phyloP scores from a whole-genome alignment of 2,113 vertebrate genomes.

The Prionailurus bengalensis region DNA sequence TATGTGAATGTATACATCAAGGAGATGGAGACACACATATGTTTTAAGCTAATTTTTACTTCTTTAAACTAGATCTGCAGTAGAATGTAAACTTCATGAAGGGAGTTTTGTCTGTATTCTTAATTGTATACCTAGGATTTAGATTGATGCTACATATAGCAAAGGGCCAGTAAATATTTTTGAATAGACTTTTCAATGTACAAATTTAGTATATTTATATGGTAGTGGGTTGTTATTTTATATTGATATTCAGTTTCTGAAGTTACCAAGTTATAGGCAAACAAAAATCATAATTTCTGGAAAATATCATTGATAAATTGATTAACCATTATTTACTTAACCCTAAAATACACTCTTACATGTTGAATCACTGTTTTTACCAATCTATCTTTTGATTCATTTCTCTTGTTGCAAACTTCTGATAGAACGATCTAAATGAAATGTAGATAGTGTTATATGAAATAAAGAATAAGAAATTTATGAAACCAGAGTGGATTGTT shows the following conservation, averaged over 20 bases:
- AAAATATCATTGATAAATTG: neutral
- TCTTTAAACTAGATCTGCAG: neutral
- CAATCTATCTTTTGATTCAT: neutral
- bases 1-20: neutral
- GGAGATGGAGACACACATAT: neutral
- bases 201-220: neutral
- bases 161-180: neutral
- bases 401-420: neutral
- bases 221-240: neutral
- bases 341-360: neutral
- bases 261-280: neutral
- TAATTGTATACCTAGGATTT: neutral
- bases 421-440: neutral
- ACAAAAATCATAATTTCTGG: neutral
- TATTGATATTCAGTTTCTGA: neutral
- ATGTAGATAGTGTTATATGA: neutral
- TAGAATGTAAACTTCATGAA: neutral
- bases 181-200: neutral
- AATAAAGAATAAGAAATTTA: neutral
- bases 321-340: neutral
- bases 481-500: neutral
- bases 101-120: neutral
- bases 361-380: neutral
- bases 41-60: neutral
- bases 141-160: neutral